Evolutionary conservation across 2,797 vertebrate species (phyloP).

Genomic region (Petrocephalus sullivani): DNA sequence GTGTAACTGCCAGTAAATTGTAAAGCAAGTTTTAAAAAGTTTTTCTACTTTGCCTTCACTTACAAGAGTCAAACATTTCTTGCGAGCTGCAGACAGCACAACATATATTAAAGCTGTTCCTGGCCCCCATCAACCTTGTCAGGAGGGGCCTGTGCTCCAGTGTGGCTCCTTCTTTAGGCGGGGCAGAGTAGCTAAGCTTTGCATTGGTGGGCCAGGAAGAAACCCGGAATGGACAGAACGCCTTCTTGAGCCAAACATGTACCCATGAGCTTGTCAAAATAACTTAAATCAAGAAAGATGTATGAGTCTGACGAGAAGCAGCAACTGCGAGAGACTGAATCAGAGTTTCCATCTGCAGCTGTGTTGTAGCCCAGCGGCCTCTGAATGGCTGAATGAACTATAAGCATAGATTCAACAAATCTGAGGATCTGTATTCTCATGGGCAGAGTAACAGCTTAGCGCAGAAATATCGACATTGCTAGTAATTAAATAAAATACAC

Average conservation of each 20-base stretch:
- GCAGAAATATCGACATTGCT: background rate
- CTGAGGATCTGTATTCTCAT: background rate
- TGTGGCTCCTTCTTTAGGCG: no score
- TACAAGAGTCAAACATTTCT: background rate
- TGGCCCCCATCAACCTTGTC: background rate
- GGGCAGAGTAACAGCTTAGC: background rate
- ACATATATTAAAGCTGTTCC: background rate
- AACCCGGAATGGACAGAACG: background rate
- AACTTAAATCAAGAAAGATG: background rate
- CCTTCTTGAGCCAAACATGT: background rate
- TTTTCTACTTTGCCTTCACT: background rate
- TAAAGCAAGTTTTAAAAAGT: background rate
- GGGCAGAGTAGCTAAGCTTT: background rate
- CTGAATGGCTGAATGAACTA: background rate
- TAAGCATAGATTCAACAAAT: background rate
- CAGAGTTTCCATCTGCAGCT: conserved; percentile 14
- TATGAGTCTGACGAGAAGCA: background rate
- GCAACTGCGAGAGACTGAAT: conserved; percentile 7
- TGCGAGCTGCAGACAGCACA: background rate
- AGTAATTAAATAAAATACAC: no score
- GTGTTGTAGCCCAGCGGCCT: background rate
- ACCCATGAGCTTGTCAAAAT: background rate
- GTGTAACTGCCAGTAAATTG: background rate
- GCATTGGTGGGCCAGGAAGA: background rate
- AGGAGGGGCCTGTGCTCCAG: no score